phyloP scores from a whole-genome alignment of 1,140 invertebrate species.

The Sogatella furcifera region DNA sequence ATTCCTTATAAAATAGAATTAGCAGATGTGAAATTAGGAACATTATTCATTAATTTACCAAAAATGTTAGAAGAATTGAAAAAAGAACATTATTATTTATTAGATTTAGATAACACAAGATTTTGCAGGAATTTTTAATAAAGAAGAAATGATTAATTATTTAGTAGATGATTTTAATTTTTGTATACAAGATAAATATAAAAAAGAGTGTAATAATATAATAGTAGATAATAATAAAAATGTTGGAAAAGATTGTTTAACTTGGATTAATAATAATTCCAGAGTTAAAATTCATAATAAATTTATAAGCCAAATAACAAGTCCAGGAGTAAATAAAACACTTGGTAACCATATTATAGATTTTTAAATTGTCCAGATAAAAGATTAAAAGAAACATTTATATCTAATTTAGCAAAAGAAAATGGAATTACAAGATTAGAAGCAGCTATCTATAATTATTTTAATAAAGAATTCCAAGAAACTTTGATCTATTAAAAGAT shows the following conservation, averaged over 20 bases:
- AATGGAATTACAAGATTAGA: constrained; percentile 12
- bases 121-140: constrained; percentile 1
- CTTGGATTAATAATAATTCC: constrained; percentile 2
- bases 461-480: constrained; percentile 4
- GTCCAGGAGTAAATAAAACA: constrained; percentile 4
- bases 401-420: constrained; percentile 3
- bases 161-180: neutral
- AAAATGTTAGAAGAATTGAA: constrained; percentile 1
- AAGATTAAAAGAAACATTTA: constrained; percentile 11
- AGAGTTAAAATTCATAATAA: constrained; percentile 10
- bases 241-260: constrained; percentile 8
- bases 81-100: constrained; percentile 8
- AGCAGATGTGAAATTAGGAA: neutral
- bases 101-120: constrained; percentile 10
- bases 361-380: constrained; percentile 11
- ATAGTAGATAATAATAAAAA: constrained; percentile 5
- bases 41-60: neutral
- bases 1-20: neutral
- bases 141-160: constrained; percentile 1
- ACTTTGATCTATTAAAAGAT: constrained; percentile 7
- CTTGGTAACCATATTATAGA: constrained; percentile 6
- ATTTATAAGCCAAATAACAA: constrained; percentile 6
- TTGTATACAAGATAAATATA: neutral
- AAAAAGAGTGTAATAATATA: neutral
- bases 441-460: constrained; percentile 12